A percentile compares a stretch with the other conserved stretches of the same genome.
These are phyloP conservation scores for Cyphomyrus plagiostoma DNA, from an alignment of 2,113 vertebrate species.

Conservation along the genomic window DNA sequence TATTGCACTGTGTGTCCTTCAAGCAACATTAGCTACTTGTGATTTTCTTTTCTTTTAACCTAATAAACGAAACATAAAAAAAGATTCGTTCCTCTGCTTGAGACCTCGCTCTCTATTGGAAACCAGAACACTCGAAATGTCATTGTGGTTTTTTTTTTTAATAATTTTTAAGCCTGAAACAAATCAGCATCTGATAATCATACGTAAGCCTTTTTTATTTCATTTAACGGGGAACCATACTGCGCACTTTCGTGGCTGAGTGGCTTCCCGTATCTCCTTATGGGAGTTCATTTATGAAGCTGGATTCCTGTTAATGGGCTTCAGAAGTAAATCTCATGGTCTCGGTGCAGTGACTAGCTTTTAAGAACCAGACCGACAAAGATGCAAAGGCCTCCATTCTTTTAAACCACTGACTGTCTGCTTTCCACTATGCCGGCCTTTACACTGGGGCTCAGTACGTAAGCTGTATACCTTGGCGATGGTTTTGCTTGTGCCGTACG, in stretches of 20 bases:
- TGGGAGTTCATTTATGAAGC: background rate
- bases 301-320: background rate
- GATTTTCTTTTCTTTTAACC: background rate
- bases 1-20: background rate
- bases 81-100: background rate
- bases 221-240: background rate
- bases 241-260: background rate
- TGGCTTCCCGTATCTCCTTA: background rate
- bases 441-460: background rate
- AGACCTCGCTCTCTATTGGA: background rate
- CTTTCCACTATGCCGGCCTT: background rate
- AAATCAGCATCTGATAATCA: background rate
- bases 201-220: background rate
- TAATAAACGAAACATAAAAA: background rate
- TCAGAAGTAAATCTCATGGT: background rate
- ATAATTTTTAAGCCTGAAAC: background rate
- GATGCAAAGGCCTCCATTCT: background rate
- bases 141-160: background rate
- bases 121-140: background rate
- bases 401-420: background rate
- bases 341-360: background rate
- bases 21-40: background rate
- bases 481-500: background rate
- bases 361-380: background rate
- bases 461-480: background rate